phyloP scores from a whole-genome alignment of 1,140 invertebrate species.

The Nasonia giraulti region DNA sequence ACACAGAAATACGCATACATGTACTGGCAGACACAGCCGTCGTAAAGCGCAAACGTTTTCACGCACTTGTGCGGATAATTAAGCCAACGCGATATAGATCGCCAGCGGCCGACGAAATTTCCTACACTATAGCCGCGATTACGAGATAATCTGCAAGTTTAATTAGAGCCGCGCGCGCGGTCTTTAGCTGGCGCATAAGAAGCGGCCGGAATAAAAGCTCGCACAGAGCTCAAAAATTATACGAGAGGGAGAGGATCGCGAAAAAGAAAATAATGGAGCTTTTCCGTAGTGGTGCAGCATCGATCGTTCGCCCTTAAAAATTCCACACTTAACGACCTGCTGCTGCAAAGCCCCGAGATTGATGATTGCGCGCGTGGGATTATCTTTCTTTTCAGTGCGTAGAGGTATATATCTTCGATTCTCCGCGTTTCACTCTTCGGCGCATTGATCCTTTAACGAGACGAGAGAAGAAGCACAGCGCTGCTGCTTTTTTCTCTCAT shows the following conservation, averaged over 20 bases:
- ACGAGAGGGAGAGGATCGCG: no score
- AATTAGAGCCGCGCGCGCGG: background rate
- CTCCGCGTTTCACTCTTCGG: background rate
- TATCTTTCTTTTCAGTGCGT: no score
- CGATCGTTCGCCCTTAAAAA: no score
- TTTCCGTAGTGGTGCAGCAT: no score
- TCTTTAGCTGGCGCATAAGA: background rate
- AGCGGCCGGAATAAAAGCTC: background rate
- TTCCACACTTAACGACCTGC: no score
- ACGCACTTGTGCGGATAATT: background rate
- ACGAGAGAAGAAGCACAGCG: background rate
- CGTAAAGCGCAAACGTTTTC: background rate
- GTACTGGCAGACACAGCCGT: no score
- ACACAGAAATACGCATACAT: no score
- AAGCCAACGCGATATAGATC: background rate
- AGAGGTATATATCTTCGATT: no score
- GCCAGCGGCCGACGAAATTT: background rate
- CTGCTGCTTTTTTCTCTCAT: background rate
- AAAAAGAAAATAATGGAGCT: no score
- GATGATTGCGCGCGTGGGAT: no score
- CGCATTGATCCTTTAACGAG: background rate
- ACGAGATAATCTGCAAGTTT: background rate
- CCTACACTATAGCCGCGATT: background rate
- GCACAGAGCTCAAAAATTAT: no score
- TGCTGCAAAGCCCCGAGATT: no score